phyloP scores from a whole-genome alignment of 2,113 vertebrate genomes.

The Eolophus roseicapilla region DNA sequence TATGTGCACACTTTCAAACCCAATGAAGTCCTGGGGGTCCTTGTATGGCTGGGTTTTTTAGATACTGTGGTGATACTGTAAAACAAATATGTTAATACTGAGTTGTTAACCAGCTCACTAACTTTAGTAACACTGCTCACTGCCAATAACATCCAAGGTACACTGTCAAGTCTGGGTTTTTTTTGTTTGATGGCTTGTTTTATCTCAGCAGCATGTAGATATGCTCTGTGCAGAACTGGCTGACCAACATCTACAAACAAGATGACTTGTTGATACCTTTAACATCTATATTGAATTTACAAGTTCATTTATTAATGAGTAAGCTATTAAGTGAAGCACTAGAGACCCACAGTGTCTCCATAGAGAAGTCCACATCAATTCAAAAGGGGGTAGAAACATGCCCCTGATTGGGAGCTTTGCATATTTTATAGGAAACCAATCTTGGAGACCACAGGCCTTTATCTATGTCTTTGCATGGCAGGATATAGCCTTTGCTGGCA shows the following conservation, averaged over 20 bases:
- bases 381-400: neutral
- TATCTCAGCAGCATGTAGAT: neutral
- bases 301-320: neutral
- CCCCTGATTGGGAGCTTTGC: neutral
- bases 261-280: neutral
- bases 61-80: neutral
- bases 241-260: neutral
- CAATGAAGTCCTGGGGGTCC: neutral
- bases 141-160: neutral
- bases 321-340: neutral
- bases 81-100: neutral
- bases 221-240: neutral
- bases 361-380: neutral
- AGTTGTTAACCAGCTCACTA: neutral
- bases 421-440: neutral
- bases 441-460: neutral
- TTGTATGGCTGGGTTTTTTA: neutral
- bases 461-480: neutral
- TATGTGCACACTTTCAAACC: neutral
- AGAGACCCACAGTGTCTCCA: neutral
- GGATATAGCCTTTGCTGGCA: neutral
- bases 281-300: neutral
- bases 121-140: neutral
- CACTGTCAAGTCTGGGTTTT: neutral
- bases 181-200: neutral